Evolutionary conservation across 2,113 vertebrate species (phyloP), one percentile per base, ranked within the genome.

Genomic region (Indicator indicator): DNA sequence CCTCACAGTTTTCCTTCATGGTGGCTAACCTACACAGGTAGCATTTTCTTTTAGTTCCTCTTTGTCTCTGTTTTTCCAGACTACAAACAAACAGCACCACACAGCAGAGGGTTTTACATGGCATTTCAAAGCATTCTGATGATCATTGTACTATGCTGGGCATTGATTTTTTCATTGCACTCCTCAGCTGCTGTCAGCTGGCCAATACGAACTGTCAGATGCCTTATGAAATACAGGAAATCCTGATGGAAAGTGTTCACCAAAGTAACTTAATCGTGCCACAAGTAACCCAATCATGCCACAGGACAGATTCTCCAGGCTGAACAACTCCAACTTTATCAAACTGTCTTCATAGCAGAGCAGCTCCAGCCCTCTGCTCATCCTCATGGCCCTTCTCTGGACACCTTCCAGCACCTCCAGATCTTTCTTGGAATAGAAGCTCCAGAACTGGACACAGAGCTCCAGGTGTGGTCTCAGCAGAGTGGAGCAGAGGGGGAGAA

Each of bases 161-260:
- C 78, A 69, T 11, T 62, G 44, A 55, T 68, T 71, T 89, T 90
- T 94, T 36, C 36, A 18, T 36, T 83, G 17, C 21, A 21, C 7
- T 69, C 54, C 6, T 64, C 68, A 28, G 26, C 64, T 87, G 28
- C 28, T 83, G 38, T 75, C 79, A 48, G 9, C 38, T 62, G 44
- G 62, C 58, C 72, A 72, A 18, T 72, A 21, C 71, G 85, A 91
- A 62, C 70, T 83, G 69, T 32, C 86, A 69, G 27, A 62, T 69
- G 16, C n/a, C 58, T 77, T 75, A 72, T 12, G 50, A 91, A 94
- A 90, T 42, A 76, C 44, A 80, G 69, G 76, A 94, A 89, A 86
- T 72, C 69, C 78, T 90, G 62, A 64, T 69, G 62, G 23, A 68
- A 65, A 58, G 44, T 6, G 16, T 69, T 89, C 4, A 1, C 60